phyloP scores from a whole-genome alignment of 2,113 vertebrate species.

The Anser cygnoides region DNA sequence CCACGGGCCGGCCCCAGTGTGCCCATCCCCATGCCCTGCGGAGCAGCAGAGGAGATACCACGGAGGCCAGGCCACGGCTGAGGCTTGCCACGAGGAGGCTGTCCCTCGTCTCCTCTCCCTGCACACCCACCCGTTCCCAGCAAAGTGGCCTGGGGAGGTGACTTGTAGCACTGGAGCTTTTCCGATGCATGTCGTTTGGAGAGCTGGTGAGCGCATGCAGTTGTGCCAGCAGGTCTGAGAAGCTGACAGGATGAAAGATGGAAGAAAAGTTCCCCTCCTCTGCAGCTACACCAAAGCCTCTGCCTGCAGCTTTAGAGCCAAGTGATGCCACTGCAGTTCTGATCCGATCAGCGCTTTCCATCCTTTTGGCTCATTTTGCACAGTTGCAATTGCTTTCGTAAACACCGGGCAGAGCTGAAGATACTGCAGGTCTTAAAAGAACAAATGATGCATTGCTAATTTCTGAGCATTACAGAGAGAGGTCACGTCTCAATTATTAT shows the following conservation, averaged over 20 bases:
- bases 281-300: background rate
- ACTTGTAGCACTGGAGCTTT: background rate
- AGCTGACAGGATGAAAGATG: background rate
- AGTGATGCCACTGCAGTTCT: background rate
- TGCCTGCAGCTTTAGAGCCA: background rate
- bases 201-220: background rate
- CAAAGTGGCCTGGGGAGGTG: background rate
- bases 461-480: background rate
- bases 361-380: constrained; percentile 22
- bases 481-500: constrained; percentile 25
- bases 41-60: background rate
- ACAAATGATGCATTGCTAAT: constrained; percentile 33
- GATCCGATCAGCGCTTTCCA: background rate
- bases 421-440: background rate
- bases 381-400: constrained; percentile 4
- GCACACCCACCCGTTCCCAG: background rate
- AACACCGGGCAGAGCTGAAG: constrained; percentile 6
- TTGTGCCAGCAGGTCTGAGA: background rate
- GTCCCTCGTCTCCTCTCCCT: background rate
- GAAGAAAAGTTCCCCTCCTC: background rate
- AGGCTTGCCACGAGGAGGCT: accelerated
- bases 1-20: accelerated
- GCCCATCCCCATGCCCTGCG: accelerated
- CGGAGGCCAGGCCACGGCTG: background rate
- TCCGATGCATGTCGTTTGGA: background rate